Evolutionary conservation across 2,797 vertebrate genomes (phyloP).

Genomic region (Phylloscopus collybita): DNA sequence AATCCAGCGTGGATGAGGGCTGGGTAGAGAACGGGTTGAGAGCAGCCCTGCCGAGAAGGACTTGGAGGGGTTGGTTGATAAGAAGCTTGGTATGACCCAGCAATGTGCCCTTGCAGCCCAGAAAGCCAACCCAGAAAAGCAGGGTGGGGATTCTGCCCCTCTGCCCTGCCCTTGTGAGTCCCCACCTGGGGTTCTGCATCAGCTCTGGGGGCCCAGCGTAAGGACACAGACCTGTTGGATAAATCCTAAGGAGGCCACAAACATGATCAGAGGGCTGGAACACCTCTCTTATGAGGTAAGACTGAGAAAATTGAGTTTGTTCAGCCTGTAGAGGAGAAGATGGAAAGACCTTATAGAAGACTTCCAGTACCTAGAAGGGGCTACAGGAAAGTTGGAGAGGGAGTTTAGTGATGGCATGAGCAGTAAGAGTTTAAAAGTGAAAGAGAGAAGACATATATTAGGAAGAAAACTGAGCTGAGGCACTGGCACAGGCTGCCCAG

Average conservation of each 20-base stretch:
- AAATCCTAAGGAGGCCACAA: background rate
- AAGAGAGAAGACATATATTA: background rate
- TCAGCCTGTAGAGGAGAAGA: background rate
- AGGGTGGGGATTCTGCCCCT: background rate
- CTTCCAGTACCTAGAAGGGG: background rate
- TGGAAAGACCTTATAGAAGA: background rate
- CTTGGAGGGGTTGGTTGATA: too few species aligned
- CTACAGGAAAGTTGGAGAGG: background rate
- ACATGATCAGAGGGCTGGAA: background rate
- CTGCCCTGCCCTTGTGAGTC: background rate
- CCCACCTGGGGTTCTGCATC: background rate
- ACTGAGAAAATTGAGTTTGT: background rate
- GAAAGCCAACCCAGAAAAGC: background rate
- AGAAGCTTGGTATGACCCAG: background rate
- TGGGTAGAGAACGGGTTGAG: background rate
- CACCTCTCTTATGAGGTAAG: background rate
- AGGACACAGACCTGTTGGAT: background rate
- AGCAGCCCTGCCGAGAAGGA: background rate
- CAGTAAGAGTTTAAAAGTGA: background rate
- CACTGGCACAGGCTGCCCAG: background rate
- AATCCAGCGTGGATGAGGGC: background rate
- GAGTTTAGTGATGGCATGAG: background rate
- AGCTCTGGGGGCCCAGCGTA: background rate
- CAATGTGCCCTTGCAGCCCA: background rate
- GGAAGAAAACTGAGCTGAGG: background rate